These are phyloP conservation scores for Accipiter cooperii DNA, from an alignment of 2,113 vertebrate species.

Conservation along the genomic window DNA sequence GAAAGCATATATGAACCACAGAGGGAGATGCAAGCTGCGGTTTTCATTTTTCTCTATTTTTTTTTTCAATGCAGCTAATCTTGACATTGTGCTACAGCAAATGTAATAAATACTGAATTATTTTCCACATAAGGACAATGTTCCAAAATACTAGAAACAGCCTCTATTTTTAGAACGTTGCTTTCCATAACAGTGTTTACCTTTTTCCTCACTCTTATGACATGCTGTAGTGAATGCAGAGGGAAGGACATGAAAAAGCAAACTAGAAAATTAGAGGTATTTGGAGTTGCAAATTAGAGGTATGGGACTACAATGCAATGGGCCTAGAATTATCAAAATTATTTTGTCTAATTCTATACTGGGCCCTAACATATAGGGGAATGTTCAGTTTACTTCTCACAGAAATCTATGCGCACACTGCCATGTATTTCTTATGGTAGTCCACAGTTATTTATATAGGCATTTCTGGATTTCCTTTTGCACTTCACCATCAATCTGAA, in stretches of 20 bases:
- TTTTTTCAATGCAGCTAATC: not conserved
- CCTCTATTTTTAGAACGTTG: not conserved
- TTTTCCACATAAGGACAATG: not conserved
- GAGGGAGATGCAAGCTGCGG: not conserved
- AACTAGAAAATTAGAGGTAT: not conserved
- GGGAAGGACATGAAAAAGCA: not conserved
- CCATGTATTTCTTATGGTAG: not conserved
- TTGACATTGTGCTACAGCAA: not conserved
- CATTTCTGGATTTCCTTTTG: not conserved
- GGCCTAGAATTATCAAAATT: not conserved
- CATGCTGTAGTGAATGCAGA: not conserved
- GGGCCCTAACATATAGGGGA: not conserved
- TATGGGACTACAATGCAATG: not conserved
- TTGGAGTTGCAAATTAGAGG: not conserved
- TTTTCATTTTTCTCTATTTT: not conserved
- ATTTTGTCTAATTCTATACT: not conserved
- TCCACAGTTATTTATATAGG: not conserved
- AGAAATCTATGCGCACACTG: not conserved
- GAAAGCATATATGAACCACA: not conserved
- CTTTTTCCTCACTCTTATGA: not conserved
- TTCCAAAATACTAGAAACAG: not conserved
- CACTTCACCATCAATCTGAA: not conserved
- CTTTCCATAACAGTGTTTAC: not conserved
- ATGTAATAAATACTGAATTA: not conserved
- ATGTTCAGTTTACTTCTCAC: not conserved